These are phyloP conservation scores for Ganaspis brasiliensis DNA, from an alignment of 2,888 invertebrate species.

Conservation along the genomic window DNA sequence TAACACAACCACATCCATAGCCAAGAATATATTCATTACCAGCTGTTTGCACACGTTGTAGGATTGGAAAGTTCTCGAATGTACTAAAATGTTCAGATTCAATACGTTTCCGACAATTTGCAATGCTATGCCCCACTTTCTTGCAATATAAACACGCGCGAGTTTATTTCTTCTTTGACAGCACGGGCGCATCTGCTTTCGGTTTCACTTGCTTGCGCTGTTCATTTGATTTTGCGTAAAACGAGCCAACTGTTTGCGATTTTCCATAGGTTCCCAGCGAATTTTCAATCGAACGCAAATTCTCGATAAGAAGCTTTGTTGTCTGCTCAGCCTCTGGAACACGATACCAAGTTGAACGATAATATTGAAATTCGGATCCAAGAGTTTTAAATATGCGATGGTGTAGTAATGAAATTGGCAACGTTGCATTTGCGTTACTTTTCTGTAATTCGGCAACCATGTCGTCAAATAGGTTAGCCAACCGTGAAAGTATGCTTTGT, in stretches of 20 bases:
- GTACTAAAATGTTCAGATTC: slow-evolving; percentile 49
- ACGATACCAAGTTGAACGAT: slow-evolving; percentile 60
- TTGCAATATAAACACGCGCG: slow-evolving; percentile 58
- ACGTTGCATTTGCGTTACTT: slow-evolving; percentile 50
- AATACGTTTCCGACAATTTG: slow-evolving; percentile 51
- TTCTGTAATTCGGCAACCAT: slow-evolving; percentile 55
- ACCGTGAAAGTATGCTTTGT: slow-evolving; percentile 40
- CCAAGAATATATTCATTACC: slow-evolving; percentile 54
- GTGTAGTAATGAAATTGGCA: slow-evolving; percentile 60
- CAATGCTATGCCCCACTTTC: slow-evolving; percentile 56
- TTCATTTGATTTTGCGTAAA: slow-evolving; percentile 51
- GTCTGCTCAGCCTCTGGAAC: slow-evolving; percentile 58
- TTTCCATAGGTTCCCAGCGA: slow-evolving; percentile 43
- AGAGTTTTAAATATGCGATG: slow-evolving; percentile 63
- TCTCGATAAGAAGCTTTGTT: slow-evolving; percentile 58
- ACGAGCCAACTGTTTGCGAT: slow-evolving; percentile 50
- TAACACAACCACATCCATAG: slow-evolving; percentile 32
- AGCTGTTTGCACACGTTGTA: slow-evolving; percentile 51
- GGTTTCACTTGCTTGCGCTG: slow-evolving; percentile 41
- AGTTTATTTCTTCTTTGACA: slow-evolving; percentile 49
- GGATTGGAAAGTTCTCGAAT: slow-evolving; percentile 52
- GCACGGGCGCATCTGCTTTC: not conserved
- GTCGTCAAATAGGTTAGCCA: slow-evolving; percentile 60
- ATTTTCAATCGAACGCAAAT: slow-evolving; percentile 58
- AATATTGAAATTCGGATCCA: slow-evolving; percentile 58